These are phyloP conservation scores for Halyomorpha halys DNA, from an alignment of 1,140 invertebrate genomes.

Conservation along the genomic window DNA sequence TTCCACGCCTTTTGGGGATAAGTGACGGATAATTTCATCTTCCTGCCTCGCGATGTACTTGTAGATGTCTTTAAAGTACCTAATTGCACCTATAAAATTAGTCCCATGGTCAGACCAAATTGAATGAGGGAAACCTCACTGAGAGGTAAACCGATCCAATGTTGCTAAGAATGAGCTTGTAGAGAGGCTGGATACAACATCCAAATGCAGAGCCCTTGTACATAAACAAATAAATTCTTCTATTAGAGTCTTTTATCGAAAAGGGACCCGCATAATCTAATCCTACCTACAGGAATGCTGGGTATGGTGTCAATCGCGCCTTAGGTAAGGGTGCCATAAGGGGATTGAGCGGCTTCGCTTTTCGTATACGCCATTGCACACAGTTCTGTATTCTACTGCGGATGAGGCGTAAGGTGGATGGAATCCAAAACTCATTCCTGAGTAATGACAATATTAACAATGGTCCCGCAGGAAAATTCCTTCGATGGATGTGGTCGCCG, in stretches of 20 bases:
- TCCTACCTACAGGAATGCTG: too few relatives aligned
- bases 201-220: conserved; percentile 1
- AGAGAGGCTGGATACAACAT: not conserved
- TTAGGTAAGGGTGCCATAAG: not conserved
- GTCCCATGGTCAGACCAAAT: not conserved
- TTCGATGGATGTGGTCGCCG: not conserved
- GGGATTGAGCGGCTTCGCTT: too few relatives aligned
- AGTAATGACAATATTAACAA: not conserved
- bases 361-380: not conserved
- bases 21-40: too few relatives aligned
- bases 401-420: not conserved
- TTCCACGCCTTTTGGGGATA: too few relatives aligned
- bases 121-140: too few relatives aligned
- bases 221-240: conserved; percentile 1
- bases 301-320: too few relatives aligned
- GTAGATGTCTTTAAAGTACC: not conserved
- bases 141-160: not conserved
- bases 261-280: too few relatives aligned
- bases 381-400: not conserved
- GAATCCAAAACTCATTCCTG: not conserved
- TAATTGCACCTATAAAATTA: conserved; percentile 4
- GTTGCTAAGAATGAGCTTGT: not conserved
- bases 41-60: too few relatives aligned
- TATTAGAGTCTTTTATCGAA: too few relatives aligned
- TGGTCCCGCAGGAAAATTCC: not conserved